These are phyloP conservation scores for Lingula anatina DNA, from an alignment of 2,888 invertebrate genomes.

Conservation along the genomic window DNA sequence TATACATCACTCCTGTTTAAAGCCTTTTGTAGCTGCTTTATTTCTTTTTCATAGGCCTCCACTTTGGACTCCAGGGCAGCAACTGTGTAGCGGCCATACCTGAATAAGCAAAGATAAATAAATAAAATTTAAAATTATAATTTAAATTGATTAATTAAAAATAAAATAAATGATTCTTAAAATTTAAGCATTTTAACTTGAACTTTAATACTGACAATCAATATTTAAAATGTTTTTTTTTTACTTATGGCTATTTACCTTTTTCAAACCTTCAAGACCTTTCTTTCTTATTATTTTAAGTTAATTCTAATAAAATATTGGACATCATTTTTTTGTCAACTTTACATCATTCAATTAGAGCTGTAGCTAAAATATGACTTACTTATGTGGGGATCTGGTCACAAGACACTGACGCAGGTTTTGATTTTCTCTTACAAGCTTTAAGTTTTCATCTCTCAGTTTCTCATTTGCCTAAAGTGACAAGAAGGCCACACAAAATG, in stretches of 20 bases:
- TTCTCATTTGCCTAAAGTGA: constrained; percentile 38
- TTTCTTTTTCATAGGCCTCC: constrained; percentile 38
- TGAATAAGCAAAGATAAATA: constrained; percentile 18
- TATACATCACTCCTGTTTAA: constrained; percentile 42
- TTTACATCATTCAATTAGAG: too few species aligned
- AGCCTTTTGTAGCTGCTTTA: constrained; percentile 37
- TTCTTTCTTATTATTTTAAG: too few species aligned
- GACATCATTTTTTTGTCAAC: too few species aligned
- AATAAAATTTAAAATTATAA: background rate
- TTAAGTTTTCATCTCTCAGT: constrained; percentile 37
- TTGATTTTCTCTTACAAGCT: constrained; percentile 38
- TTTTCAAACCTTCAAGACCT: too few species aligned
- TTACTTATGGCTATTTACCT: too few species aligned
- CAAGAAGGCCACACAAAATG: too few species aligned
- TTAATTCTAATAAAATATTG: too few species aligned
- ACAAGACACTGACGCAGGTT: constrained; percentile 33
- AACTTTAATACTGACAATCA: background rate
- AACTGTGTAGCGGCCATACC: constrained; percentile 43
- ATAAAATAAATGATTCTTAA: background rate
- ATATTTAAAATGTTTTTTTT: too few species aligned
- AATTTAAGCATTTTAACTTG: background rate
- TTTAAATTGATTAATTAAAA: background rate
- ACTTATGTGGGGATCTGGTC: constrained; percentile 44
- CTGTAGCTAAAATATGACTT: constrained; percentile 5
- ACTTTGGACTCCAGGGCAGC: constrained; percentile 42